Base-by-base conservation (phyloP, 1,140 invertebrate species). In the Metaphire vulgaris region DNA sequence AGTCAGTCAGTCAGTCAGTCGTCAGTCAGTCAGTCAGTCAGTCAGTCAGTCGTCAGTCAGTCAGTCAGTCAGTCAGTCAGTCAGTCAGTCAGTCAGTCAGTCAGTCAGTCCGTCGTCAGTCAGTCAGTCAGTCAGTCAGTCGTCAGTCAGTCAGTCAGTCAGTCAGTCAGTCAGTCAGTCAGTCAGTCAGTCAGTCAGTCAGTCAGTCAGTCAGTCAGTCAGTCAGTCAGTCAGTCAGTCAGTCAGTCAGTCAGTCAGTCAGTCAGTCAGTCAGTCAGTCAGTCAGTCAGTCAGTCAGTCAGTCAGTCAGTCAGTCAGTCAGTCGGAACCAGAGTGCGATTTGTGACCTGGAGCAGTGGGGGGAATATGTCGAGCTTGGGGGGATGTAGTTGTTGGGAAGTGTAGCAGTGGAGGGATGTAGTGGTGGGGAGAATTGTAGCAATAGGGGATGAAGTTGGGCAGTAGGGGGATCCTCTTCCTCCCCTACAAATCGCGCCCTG, bases 21-120 rank as follows among this genome's bases (percentile, higher is more conserved):
- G n/a, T n/a, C n/a, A n/a, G n/a, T n/a, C n/a, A n/a, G n/a, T n/a
- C n/a, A n/a, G n/a, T n/a, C n/a, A n/a, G n/a, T n/a, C n/a, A n/a
- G n/a, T n/a, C n/a, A n/a, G n/a, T n/a, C n/a, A n/a, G n/a, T n/a
- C n/a, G n/a, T n/a, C n/a, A n/a, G n/a, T n/a, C n/a, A n/a, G 28
- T 14, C 15, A 69, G 69, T 69, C 69, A 69, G 16, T 69, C 16
- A 29, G 69, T 69, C 69, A 69, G 69, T 69, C 16, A 69, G 69
- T 69, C 16, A 69, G 69, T 69, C 69, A 69, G 69, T 69, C 69
- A 69, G 69, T 69, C 69, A 69, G 69, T 69, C 16, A 69, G 69
- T 69, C 69, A 69, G 69, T 69, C 69, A 69, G 69, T 69, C 69
- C 15, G 69, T 16, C 29, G n/a, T n/a, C n/a, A n/a, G n/a, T n/a